These are phyloP conservation scores for Embidobia sp. DNA, from an alignment of 2,888 invertebrate species.

Conservation along the genomic window DNA sequence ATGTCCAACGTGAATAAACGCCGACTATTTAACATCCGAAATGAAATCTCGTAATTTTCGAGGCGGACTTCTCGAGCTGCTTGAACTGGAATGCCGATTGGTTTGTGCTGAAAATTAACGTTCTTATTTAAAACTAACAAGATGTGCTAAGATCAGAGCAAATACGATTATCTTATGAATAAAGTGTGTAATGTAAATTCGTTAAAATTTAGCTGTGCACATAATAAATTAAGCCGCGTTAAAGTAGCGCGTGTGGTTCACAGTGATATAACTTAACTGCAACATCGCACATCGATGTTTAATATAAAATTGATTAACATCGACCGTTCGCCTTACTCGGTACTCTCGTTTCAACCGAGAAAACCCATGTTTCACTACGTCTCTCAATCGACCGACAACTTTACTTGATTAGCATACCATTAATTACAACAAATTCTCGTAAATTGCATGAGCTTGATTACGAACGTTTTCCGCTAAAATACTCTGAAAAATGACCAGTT, in stretches of 20 bases:
- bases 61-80: no score
- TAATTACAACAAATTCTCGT: no score
- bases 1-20: no score
- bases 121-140: conserved; percentile 16
- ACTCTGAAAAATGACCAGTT: no score
- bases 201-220: conserved; percentile 4
- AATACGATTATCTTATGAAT: conserved; percentile 26
- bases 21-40: no score
- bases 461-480: no score
- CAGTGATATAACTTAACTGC: conserved; percentile 17
- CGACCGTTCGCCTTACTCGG: conserved; percentile 7
- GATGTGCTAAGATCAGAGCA: conserved; percentile 5
- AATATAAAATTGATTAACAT: conserved; percentile 40
- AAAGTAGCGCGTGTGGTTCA: conserved; percentile 11
- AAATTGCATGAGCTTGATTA: no score
- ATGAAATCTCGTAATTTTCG: no score
- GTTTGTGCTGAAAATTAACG: conserved; percentile 22
- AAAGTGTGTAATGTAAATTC: conserved; percentile 28
- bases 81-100: not conserved
- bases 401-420: no score
- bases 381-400: conserved; percentile 1
- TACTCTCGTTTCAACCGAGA: conserved; percentile 16
- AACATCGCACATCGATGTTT: conserved; percentile 32
- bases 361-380: not conserved
- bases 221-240: conserved; percentile 19